phyloP scores from a whole-genome alignment of 2,797 vertebrate genomes.

The Anguilla obscura region DNA sequence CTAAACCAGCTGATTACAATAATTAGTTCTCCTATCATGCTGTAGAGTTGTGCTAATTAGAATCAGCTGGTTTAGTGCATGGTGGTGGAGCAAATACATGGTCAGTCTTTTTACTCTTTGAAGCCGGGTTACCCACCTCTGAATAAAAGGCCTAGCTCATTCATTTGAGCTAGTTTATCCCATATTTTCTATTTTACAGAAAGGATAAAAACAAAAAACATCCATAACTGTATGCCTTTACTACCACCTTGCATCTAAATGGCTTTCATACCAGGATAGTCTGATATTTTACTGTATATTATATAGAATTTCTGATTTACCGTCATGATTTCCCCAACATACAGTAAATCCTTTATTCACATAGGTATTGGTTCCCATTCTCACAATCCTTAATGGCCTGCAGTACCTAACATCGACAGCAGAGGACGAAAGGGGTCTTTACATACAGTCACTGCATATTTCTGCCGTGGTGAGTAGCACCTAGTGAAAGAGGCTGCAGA shows the following conservation, averaged over 20 bases:
- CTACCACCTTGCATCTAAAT: background rate
- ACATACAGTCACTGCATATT: background rate
- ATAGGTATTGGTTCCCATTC: background rate
- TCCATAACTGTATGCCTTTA: background rate
- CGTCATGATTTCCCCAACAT: no score
- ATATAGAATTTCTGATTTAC: background rate
- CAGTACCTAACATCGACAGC: slow-evolving; percentile 22
- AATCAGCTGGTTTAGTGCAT: no score
- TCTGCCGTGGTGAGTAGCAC: background rate
- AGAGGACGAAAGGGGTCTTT: slow-evolving; percentile 14
- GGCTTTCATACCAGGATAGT: background rate
- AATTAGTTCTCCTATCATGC: no score
- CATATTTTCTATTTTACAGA: slow-evolving; percentile 2
- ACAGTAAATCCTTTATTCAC: background rate
- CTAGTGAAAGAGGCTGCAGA: background rate
- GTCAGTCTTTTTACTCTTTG: no score
- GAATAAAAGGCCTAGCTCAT: background rate
- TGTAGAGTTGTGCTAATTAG: no score
- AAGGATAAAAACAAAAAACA: background rate
- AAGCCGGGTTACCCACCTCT: no score
- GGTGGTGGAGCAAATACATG: no score
- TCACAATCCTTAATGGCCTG: background rate
- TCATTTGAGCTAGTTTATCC: background rate
- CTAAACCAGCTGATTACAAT: no score
- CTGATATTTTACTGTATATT: background rate